Percentiles rank a stretch among this genome's conserved stretches.
Conservation (phyloP, 2,797 vertebrate species). For the Amniataba percoides region DNA sequence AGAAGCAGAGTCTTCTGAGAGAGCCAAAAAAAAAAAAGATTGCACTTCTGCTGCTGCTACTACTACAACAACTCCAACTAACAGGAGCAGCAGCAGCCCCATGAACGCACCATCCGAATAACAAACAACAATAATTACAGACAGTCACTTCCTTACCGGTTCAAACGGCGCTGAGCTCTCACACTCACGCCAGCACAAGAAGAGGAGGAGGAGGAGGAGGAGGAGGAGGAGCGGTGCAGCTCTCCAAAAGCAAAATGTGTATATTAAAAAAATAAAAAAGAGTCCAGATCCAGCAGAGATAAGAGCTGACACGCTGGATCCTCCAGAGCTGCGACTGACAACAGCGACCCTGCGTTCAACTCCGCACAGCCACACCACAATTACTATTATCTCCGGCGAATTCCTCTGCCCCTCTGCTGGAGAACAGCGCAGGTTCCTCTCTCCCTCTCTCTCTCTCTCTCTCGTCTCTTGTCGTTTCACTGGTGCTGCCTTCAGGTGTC, state of each 20-base stretch:
- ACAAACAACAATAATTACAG: slow-evolving; percentile 67
- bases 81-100: slow-evolving; percentile 11
- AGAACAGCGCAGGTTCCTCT: slow-evolving; percentile 84
- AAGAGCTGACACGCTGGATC: slow-evolving; percentile 18
- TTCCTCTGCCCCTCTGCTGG: slow-evolving; percentile 73
- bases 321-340: slow-evolving; percentile 42
- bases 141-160: slow-evolving; percentile 80
- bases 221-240: slow-evolving; percentile 43
- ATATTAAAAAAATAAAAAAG: slow-evolving; percentile 9
- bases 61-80: background rate
- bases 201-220: background rate
- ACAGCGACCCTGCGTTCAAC: slow-evolving; percentile 52
- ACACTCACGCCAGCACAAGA: slow-evolving; percentile 18
- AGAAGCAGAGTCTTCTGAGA: slow-evolving; percentile 26
- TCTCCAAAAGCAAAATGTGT: slow-evolving; percentile 42
- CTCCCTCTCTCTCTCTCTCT: slow-evolving; percentile 41
- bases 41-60: background rate
- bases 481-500: slow-evolving; percentile 77
- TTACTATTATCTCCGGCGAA: slow-evolving; percentile 65
- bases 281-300: slow-evolving; percentile 65
- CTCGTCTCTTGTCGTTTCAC: slow-evolving; percentile 79
- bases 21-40: slow-evolving; percentile 27
- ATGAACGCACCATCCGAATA: slow-evolving; percentile 61
- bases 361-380: slow-evolving; percentile 34
- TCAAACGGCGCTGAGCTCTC: slow-evolving; percentile 56